Conservation (phyloP, 1,140 invertebrate species). For the Callitettix versicolor region DNA sequence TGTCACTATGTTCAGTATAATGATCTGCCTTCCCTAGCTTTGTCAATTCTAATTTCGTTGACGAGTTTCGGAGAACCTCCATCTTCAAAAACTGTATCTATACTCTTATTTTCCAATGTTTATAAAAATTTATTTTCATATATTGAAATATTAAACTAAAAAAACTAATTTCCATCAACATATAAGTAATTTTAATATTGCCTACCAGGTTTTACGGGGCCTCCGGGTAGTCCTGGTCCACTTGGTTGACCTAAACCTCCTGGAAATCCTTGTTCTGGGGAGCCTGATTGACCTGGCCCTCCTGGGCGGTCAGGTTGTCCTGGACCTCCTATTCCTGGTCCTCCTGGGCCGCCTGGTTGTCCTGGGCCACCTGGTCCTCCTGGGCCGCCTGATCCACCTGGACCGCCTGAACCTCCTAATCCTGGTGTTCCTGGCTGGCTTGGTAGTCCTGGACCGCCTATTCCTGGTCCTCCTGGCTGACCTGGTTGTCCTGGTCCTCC, state of each 20-base stretch:
- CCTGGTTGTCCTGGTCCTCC: conserved; percentile 22
- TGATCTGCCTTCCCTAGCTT: no score
- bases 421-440: conserved; percentile 24
- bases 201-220: conserved; percentile 11
- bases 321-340: conserved; percentile 23
- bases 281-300: conserved; percentile 9
- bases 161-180: no score
- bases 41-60: no score
- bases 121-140: no score
- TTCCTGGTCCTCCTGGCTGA: conserved; percentile 21
- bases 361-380: conserved; percentile 23
- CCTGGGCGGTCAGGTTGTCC: conserved; percentile 16
- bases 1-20: no score
- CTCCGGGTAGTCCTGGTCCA: conserved; percentile 18
- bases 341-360: conserved; percentile 27
- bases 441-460: neutral
- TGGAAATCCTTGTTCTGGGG: conserved; percentile 15
- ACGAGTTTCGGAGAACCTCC: no score
- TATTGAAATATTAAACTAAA: no score
- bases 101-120: no score
- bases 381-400: conserved; percentile 23
- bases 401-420: conserved; percentile 19
- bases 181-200: no score
- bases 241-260: conserved; percentile 20
- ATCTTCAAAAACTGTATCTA: no score